Evolutionary conservation across 2,797 vertebrate species (phyloP).

Genomic region (Pangasius mekongensis): DNA sequence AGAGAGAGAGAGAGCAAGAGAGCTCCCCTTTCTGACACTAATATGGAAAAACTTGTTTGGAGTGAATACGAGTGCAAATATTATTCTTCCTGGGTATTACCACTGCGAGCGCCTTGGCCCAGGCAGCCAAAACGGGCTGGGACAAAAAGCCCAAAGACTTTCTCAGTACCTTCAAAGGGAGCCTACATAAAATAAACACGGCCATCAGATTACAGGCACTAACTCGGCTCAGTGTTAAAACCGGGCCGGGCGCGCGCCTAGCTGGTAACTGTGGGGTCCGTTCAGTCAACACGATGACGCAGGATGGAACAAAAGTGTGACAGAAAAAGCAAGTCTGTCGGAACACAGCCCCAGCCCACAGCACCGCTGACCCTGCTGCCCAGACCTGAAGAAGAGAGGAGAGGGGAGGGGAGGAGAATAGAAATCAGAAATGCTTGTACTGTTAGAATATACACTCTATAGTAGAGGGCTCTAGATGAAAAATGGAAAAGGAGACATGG

Average conservation of each 20-base stretch:
- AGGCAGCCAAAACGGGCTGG: constrained; percentile 77
- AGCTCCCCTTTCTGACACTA: constrained; percentile 77
- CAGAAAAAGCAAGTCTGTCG: constrained; percentile 80
- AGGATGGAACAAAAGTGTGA: constrained; percentile 85
- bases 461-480: constrained; percentile 14
- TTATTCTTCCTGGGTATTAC: constrained; percentile 86
- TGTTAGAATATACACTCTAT: background rate
- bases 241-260: constrained; percentile 64
- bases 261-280: constrained; percentile 84
- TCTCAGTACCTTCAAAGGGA: constrained; percentile 81
- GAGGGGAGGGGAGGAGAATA: constrained; percentile 47
- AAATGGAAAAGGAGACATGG: constrained; percentile 2
- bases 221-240: constrained; percentile 77
- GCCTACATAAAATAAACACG: constrained; percentile 85
- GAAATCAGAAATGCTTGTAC: constrained; percentile 26
- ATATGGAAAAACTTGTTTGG: constrained; percentile 85
- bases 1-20: constrained; percentile 34
- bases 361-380: constrained; percentile 71
- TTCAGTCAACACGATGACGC: constrained; percentile 86
- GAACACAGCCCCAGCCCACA: constrained; percentile 82
- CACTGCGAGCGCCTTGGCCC: constrained; percentile 82
- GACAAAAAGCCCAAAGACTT: constrained; percentile 87
- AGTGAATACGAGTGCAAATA: constrained; percentile 83
- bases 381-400: constrained; percentile 59
- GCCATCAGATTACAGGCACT: constrained; percentile 83